These are phyloP conservation scores for Papilio glaucus DNA, from an alignment of 1,140 invertebrate genomes.

Conservation along the genomic window DNA sequence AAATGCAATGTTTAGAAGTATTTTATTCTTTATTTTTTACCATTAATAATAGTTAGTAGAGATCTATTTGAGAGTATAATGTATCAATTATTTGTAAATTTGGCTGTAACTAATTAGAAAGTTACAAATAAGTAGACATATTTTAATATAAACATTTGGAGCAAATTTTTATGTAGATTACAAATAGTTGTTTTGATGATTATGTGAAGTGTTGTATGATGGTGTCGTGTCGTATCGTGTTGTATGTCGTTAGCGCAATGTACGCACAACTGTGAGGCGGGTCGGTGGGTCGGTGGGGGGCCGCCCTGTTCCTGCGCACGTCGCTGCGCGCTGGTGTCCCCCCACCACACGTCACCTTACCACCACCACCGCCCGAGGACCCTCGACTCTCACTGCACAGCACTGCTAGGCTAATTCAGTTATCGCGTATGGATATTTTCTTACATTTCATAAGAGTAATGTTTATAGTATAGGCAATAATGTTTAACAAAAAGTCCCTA, in stretches of 20 bases:
- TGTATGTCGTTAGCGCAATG: constrained; percentile 73
- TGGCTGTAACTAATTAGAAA: constrained; percentile 83
- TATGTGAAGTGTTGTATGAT: constrained; percentile 81
- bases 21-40: constrained; percentile 84
- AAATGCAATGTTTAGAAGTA: constrained; percentile 84
- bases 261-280: constrained; percentile 75
- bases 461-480: constrained; percentile 81
- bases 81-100: constrained; percentile 84
- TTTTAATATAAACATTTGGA: constrained; percentile 83
- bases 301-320: constrained; percentile 16
- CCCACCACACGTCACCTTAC: constrained; percentile 32
- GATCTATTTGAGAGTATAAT: constrained; percentile 84
- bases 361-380: constrained; percentile 50
- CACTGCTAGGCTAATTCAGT: constrained; percentile 81
- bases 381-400: constrained; percentile 76
- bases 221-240: constrained; percentile 54
- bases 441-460: constrained; percentile 80
- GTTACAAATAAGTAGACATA: constrained; percentile 83
- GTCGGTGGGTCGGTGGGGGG: constrained; percentile 39
- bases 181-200: constrained; percentile 82
- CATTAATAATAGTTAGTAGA: constrained; percentile 83
- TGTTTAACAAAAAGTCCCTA: constrained; percentile 82
- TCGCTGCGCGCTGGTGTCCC: background rate
- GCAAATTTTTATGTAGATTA: constrained; percentile 82
- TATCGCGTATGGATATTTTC: constrained; percentile 81